Evolutionary conservation across 2,888 invertebrate species (phyloP).

Genomic region (Euproctis similis): DNA sequence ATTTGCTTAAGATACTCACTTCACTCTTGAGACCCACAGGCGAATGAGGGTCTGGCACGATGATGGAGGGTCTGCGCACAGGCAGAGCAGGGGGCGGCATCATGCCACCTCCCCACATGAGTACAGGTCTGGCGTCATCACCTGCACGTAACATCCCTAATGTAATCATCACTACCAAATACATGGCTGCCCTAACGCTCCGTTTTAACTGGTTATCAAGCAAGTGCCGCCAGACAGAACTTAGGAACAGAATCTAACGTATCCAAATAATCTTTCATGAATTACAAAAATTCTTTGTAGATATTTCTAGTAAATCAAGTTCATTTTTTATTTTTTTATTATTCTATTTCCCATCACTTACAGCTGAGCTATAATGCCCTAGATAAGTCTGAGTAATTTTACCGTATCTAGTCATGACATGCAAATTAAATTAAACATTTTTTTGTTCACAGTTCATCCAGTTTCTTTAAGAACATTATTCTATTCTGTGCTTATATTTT

Average conservation of each 20-base stretch:
- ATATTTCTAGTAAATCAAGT: too few species aligned
- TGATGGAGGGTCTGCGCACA: constrained; percentile 78
- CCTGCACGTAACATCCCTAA: constrained; percentile 2
- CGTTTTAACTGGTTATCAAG: constrained; percentile 12
- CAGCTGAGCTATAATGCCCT: too few species aligned
- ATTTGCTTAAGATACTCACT: constrained; percentile 24
- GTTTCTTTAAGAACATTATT: too few species aligned
- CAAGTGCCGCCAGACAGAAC: neutral
- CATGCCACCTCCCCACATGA: constrained; percentile 60
- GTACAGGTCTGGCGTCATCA: constrained; percentile 42
- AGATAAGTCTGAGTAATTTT: too few species aligned
- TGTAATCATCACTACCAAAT: constrained; percentile 7
- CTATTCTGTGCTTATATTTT: too few species aligned
- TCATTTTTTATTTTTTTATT: too few species aligned
- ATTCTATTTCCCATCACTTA: too few species aligned
- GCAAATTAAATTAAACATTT: too few species aligned
- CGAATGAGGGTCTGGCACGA: constrained; percentile 74
- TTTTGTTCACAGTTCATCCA: too few species aligned
- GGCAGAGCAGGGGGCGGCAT: constrained; percentile 78
- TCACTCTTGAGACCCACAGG: constrained; percentile 77
- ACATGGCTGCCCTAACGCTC: constrained; percentile 8
- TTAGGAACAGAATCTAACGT: constrained; percentile 2
- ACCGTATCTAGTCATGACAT: too few species aligned
- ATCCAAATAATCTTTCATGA: too few species aligned
- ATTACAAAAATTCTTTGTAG: too few species aligned